phyloP scores from a whole-genome alignment of 2,113 vertebrate genomes.

The Phalacrocorax pelagicus region DNA sequence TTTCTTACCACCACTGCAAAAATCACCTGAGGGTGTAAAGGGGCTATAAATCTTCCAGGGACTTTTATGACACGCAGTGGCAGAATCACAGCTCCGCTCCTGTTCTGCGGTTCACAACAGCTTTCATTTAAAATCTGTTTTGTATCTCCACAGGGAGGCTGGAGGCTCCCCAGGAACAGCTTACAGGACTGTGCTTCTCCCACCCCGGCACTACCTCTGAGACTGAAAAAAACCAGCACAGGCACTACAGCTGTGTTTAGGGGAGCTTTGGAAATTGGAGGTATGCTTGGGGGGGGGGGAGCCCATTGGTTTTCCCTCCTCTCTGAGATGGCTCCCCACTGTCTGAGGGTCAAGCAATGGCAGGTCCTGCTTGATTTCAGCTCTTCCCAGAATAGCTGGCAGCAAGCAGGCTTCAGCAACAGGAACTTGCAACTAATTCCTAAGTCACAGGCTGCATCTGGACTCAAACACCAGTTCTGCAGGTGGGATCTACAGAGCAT shows the following conservation, averaged over 20 bases:
- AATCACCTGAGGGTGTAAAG: not conserved
- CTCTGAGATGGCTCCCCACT: rapidly evolving
- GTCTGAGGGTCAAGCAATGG: not conserved
- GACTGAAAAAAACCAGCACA: not conserved
- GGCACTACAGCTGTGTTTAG: not conserved
- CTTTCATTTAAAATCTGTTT: not conserved
- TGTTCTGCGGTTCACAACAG: not conserved
- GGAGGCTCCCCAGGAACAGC: not conserved
- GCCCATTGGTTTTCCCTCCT: not conserved
- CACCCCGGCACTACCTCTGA: not conserved
- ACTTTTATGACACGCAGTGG: not conserved
- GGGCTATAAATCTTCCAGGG: not conserved
- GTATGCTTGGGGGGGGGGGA: not conserved
- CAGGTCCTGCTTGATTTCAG: not conserved
- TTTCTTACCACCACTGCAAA: conserved; percentile 17
- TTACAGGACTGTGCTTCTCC: not conserved
- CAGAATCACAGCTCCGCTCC: not conserved
- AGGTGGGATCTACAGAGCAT: not conserved
- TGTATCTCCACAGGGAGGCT: not conserved
- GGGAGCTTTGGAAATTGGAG: not conserved
- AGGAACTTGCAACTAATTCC: not conserved
- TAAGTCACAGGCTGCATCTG: not conserved
- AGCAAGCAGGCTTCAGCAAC: not conserved
- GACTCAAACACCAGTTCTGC: not conserved
- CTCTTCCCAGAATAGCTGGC: not conserved